Conservation (phyloP, 2,888 invertebrate species). For the Sinelater perroti region DNA sequence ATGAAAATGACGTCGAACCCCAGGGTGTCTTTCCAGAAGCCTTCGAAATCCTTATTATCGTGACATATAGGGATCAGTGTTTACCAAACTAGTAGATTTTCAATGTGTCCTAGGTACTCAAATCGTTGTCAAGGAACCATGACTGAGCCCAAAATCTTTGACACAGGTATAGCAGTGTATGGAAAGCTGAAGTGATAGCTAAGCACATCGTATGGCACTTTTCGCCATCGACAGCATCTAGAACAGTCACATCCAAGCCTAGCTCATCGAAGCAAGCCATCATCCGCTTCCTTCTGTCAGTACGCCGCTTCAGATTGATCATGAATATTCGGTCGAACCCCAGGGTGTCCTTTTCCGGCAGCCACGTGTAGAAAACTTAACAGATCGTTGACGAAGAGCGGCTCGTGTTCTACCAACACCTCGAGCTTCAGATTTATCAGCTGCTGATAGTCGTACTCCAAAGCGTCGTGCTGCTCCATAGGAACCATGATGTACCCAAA, state of each 20-base stretch:
- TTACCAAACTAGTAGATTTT: too few species aligned
- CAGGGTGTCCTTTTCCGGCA: slow-evolving; percentile 68
- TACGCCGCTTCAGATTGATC: slow-evolving; percentile 89
- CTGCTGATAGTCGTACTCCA: slow-evolving; percentile 72
- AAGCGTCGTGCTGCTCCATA: slow-evolving; percentile 71
- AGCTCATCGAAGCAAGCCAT: slow-evolving; percentile 78
- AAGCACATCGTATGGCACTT: too few species aligned
- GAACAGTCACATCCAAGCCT: slow-evolving; percentile 77
- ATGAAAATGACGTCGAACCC: too few species aligned
- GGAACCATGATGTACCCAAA: slow-evolving; percentile 89
- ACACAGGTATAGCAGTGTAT: too few species aligned
- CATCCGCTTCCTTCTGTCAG: slow-evolving; percentile 84
- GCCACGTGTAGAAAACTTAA: slow-evolving; percentile 53
- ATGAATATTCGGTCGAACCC: slow-evolving; percentile 85
- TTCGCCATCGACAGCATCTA: slow-evolving; percentile 93
- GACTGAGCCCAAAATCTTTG: too few species aligned
- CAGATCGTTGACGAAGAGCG: slow-evolving; percentile 59
- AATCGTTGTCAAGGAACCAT: too few species aligned
- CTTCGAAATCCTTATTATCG: too few species aligned
- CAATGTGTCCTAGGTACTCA: too few species aligned
- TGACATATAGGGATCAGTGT: too few species aligned
- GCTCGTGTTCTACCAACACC: slow-evolving; percentile 70
- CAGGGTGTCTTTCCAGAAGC: too few species aligned
- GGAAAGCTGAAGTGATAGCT: too few species aligned
- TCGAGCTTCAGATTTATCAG: slow-evolving; percentile 79